These are phyloP conservation scores for Pseudoips prasinana DNA, from an alignment of 2,888 invertebrate genomes.

Conservation along the genomic window DNA sequence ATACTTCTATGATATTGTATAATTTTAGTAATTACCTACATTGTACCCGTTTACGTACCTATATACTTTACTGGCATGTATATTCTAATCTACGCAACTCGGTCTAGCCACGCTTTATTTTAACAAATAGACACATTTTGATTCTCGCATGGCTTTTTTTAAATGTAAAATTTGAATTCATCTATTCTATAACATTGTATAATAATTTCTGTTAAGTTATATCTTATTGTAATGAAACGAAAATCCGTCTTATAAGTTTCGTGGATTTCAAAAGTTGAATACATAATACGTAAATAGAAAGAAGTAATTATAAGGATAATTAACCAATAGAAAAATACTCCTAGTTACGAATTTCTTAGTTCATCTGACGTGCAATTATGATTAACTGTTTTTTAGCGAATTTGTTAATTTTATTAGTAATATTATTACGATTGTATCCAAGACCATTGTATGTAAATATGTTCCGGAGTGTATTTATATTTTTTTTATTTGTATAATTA, in stretches of 20 bases:
- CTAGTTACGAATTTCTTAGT: slow-evolving; percentile 68
- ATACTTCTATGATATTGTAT: slow-evolving; percentile 73
- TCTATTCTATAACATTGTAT: slow-evolving; percentile 23
- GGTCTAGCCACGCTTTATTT: slow-evolving; percentile 68
- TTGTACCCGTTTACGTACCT: slow-evolving; percentile 73
- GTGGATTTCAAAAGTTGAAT: slow-evolving; percentile 66
- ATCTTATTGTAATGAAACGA: slow-evolving; percentile 47
- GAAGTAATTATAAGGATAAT: slow-evolving; percentile 66
- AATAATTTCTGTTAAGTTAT: slow-evolving; percentile 29
- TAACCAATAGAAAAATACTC: slow-evolving; percentile 72
- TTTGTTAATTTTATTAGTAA: slow-evolving; percentile 63
- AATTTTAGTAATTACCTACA: slow-evolving; percentile 77
- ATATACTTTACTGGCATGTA: slow-evolving; percentile 73
- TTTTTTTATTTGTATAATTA: slow-evolving; percentile 47
- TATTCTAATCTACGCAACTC: slow-evolving; percentile 64
- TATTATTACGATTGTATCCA: slow-evolving; percentile 49
- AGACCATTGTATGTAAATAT: slow-evolving; percentile 71
- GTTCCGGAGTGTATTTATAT: slow-evolving; percentile 65
- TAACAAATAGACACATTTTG: slow-evolving; percentile 44
- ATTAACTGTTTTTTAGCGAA: slow-evolving; percentile 64
- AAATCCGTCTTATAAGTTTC: slow-evolving; percentile 73
- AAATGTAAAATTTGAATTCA: slow-evolving; percentile 38
- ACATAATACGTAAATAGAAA: slow-evolving; percentile 76
- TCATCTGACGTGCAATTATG: slow-evolving; percentile 68
- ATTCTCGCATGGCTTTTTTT: slow-evolving; percentile 74